Evolutionary conservation across 2,113 vertebrate species (phyloP), one percentile per base, ranked within the genome.

Genomic region (Puma concolor): DNA sequence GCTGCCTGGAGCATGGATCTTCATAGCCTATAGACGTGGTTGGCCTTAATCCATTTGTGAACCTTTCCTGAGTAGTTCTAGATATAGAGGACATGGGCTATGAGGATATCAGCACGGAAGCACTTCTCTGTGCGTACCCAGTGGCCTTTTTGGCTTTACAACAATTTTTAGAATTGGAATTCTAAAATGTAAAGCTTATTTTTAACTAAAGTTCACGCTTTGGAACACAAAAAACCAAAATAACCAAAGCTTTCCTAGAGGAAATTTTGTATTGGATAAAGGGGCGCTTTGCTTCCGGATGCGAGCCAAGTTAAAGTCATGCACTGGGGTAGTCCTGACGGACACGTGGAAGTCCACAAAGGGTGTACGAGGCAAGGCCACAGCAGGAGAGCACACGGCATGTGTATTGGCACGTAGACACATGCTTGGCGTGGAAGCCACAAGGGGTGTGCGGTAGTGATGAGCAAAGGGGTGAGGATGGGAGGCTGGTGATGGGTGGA

Each of bases 171-270:
- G 86, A 89, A 87, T 63, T 76, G 12, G 83, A 94, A 54, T 38
- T 82, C 82, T 92, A 80, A 92, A 94, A 72, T 71, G 25, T 71
- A 88, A 93, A 88, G 48, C n/a, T 16, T 76, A 19, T 48, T 85
- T 0, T 91, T 23, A 91, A n/a, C 10, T 85, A 23, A 31, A 88
- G 23, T 67, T 80, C 33, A 60, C 23, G 79, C 8, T 71, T 85
- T 33, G 69, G 29, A 79, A 72, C 29, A 93, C 15, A 88, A 69
- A 44, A 66, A 64, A 77, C 29, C 2, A 57, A 76, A 79, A 77
- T 15, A 64, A 36, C 1, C 12, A 64, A 97, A 91, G 38, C 87
- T 90, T 67, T 92, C 44, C 23, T 76, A 81, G 81, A 84, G n/a
- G 67, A 54, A 44, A 60, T 79, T 76, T 57, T 74, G 4, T 38